These are phyloP conservation scores for Drosophila kohkoa DNA, from an alignment of 1,140 invertebrate species.

Conservation along the genomic window DNA sequence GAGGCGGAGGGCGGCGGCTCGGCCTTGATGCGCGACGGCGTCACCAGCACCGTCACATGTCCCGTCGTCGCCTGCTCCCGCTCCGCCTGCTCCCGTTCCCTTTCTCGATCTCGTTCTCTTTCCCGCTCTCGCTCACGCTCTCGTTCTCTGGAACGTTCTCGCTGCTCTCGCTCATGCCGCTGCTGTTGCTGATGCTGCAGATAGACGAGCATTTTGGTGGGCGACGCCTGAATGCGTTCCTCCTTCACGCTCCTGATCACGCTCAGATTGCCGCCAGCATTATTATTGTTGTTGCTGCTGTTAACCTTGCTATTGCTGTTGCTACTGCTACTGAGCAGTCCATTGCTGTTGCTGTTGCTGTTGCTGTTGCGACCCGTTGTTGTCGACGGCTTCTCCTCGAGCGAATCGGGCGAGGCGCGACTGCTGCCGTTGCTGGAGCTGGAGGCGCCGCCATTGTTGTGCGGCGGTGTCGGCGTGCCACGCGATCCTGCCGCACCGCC, in stretches of 20 bases:
- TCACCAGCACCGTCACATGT: conserved; percentile 83
- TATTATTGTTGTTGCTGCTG: conserved; percentile 15
- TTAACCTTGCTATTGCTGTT: conserved; percentile 16
- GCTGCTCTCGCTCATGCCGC: conserved; percentile 29
- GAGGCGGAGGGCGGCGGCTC: conserved; percentile 81
- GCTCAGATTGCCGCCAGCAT: conserved; percentile 66
- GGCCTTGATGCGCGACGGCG: conserved; percentile 82
- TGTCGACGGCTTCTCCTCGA: conserved; percentile 80
- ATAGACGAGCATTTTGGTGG: conserved; percentile 79
- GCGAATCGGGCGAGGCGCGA: conserved; percentile 79
- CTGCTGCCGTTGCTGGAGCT: conserved; percentile 76
- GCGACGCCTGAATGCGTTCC: conserved; percentile 75
- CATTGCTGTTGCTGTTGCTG: conserved; percentile 44
- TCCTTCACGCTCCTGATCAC: conserved; percentile 83
- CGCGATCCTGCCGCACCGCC: conserved; percentile 36
- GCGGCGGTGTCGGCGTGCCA: conserved; percentile 70
- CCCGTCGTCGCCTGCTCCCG: conserved; percentile 82
- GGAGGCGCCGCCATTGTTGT: conserved; percentile 71
- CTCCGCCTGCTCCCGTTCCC: conserved; percentile 50
- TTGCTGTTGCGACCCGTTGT: conserved; percentile 59
- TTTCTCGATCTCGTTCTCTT: conserved; percentile 66
- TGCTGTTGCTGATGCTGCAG: conserved; percentile 65
- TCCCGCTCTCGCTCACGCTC: conserved; percentile 50
- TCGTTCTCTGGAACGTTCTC: conserved; percentile 52
- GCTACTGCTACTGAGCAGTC: conserved; percentile 46